Base-by-base conservation (phyloP, 1,140 invertebrate genomes). In the Cyclina sinensis region DNA sequence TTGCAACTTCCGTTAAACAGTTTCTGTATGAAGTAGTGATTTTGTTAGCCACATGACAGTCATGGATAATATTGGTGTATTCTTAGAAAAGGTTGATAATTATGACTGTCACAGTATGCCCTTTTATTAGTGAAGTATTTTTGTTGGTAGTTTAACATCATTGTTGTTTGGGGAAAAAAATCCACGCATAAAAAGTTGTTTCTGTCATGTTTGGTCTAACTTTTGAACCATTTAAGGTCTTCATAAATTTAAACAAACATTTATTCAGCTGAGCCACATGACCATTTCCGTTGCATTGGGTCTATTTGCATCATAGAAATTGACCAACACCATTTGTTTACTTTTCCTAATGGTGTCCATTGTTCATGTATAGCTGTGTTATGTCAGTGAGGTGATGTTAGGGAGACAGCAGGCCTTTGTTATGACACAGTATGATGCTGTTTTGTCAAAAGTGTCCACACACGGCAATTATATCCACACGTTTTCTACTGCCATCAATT, bases 341-440 rank as follows among this genome's bases (percentile, higher is more conserved):
- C 84, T 12, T 46, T 59, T 30, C 35, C 37, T 86, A 86, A 86
- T 86, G 70, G 84, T 70, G 54, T 46, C 84, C 27, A 57, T 76
- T 86, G 84, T 86, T 57, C 21, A 35, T 48, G 21, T 76, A 32
- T 46, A 57, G 48, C n/a, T 27, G 39, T 65, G 39, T 86, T 86
- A 78, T 86, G 48, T 16, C 43, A n/a, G 24, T 62, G 54, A 78
- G 78, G 84, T 65, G 84, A 68, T 59, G 51, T 48, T 86, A 65
- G 65, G 84, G 54, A 54, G 51, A 3, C n/a, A 78, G 14, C 48
- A 30, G 24, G 27, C 84, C 74, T 32, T 76, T 86, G 84, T 86
- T 86, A 68, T 86, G 18, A 70, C 59, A 82, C 82, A 37, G 65
- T 37, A n/a, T 70, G 65, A 70, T 70, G 65, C 27, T 35, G 65